Percentiles rank a stretch among this genome's conserved stretches.
These are phyloP conservation scores for Malaclemys terrapin DNA, from an alignment of 2,113 vertebrate species.

Conservation along the genomic window DNA sequence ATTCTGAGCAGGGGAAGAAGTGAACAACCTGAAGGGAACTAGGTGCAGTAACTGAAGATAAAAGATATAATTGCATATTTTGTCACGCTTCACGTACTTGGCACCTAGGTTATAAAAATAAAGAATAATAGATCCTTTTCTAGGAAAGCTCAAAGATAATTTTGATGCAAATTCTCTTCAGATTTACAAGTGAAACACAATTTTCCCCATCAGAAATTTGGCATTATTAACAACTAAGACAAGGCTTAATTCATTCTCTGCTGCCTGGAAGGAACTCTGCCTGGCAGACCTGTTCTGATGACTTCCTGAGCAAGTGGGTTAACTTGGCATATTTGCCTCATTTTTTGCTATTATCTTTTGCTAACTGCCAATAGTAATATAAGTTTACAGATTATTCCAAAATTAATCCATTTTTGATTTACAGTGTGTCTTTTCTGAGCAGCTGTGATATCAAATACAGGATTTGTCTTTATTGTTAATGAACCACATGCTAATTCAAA, in stretches of 20 bases:
- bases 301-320: constrained; percentile 45
- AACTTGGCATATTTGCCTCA: constrained; percentile 30
- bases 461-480: not conserved
- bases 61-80: not conserved
- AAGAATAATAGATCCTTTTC: constrained; percentile 18
- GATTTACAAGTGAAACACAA: not conserved
- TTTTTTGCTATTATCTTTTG: constrained; percentile 38
- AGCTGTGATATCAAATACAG: not conserved
- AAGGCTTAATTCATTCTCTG: constrained; percentile 21
- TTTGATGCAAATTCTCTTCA: constrained; percentile 41
- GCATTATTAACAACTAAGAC: constrained; percentile 54
- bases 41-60: not conserved
- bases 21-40: not conserved
- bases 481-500: not conserved
- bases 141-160: constrained; percentile 29
- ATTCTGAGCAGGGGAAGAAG: not conserved
- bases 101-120: constrained; percentile 45
- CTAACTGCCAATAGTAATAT: not conserved
- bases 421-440: not conserved
- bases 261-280: constrained; percentile 28
- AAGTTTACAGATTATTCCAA: constrained; percentile 6
- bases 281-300: constrained; percentile 58
- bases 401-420: not conserved
- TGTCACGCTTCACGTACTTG: constrained; percentile 56
- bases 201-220: constrained; percentile 26